These are phyloP conservation scores for Lasiommata megera DNA, from an alignment of 2,888 invertebrate species.

Conservation along the genomic window DNA sequence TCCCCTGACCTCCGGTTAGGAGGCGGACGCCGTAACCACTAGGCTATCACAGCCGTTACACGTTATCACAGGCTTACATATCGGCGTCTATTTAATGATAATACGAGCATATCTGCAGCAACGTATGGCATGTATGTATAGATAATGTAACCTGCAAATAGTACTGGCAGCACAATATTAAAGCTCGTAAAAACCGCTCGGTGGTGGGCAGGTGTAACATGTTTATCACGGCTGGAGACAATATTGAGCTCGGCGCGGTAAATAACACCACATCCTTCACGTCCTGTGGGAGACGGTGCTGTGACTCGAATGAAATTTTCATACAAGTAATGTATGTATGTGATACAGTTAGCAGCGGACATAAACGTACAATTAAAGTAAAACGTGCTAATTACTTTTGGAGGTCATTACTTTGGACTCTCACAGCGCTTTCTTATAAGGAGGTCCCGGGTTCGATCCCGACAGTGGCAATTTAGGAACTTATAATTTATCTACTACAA, in stretches of 20 bases:
- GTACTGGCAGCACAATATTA: conserved; percentile 82
- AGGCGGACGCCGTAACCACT: too few species aligned
- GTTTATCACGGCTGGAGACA: conserved; percentile 71
- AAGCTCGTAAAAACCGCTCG: conserved; percentile 78
- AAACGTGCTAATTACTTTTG: too few species aligned
- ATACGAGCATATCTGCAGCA: too few species aligned
- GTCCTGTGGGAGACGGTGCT: conserved; percentile 56
- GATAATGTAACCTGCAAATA: conserved; percentile 69
- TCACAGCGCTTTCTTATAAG: too few species aligned
- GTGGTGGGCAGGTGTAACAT: conserved; percentile 74
- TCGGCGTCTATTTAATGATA: background rate
- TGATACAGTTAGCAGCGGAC: conserved; percentile 4
- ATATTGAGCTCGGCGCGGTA: conserved; percentile 57
- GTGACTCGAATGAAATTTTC: conserved; percentile 22
- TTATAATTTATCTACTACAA: too few species aligned
- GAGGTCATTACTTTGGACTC: too few species aligned
- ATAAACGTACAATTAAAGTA: too few species aligned
- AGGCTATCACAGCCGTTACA: too few species aligned
- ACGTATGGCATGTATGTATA: conserved; percentile 19
- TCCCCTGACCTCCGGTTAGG: too few species aligned
- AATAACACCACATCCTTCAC: conserved; percentile 80
- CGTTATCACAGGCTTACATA: too few species aligned
- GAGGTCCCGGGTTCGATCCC: too few species aligned
- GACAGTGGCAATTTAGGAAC: too few species aligned
- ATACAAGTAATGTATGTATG: conserved; percentile 4